Base-by-base conservation (phyloP, 2,113 vertebrate species). In the Pachypanchax playfairii region DNA sequence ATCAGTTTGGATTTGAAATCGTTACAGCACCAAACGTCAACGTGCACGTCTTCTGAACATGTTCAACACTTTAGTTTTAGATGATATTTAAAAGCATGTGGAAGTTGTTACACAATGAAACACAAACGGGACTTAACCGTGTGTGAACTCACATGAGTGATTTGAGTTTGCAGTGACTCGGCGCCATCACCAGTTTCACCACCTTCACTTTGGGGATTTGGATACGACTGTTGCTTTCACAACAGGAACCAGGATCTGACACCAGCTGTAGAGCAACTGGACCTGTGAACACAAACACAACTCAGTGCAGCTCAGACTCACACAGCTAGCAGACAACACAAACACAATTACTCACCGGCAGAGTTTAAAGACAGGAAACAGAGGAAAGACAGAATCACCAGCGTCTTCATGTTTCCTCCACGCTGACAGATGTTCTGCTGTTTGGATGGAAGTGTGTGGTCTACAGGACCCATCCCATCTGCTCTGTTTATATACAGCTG, bases 191-290 rank as follows among this genome's bases (percentile, higher is more conserved):
- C 46, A 49, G 7, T 1, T n/a, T 0, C 24, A 6, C 28, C 24
- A 49, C 46, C 8, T 28, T 49, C 3, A 0, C 8, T 10, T 4
- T 49, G 17, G 46, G 46, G 17, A 49, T 28, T 17, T 1, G 1
- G 1, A n/a, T 8, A 0, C n/a, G 3, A 3, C 24, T 2, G 25
- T 49, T 6, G 2, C 2, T 2, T 2, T 2, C 1, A 8, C 46
- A 49, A 9, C 46, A 49, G 46, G 2, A 4, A 3, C 7, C 46
- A 3, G n/a, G n/a, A n/a, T 1, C 1, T 1, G 3, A 4, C 46
- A 28, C 15, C 46, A n/a, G 46, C 25, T 4, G 7, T 10, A 25
- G 46, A 17, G 24, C 46, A 7, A 49, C 15, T n/a, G 46, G 25
- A 28, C 2, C 46, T 49, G 46, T 8, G 25, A 28, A 49, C 15